These are phyloP conservation scores for Lasaia peninsularis DNA, from an alignment of 1,140 invertebrate species.

Conservation along the genomic window DNA sequence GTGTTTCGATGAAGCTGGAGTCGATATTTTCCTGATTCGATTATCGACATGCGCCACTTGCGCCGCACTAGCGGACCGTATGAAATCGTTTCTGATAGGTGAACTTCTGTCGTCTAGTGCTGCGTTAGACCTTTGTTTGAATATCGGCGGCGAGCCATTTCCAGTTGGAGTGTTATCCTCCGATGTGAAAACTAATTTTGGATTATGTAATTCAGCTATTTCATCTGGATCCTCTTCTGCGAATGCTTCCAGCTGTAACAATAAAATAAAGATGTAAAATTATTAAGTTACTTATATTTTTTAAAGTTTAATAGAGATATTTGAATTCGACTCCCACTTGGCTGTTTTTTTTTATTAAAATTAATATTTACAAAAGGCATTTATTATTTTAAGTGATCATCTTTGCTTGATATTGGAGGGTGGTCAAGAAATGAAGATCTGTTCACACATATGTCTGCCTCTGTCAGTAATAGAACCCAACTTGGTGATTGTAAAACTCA, in stretches of 20 bases:
- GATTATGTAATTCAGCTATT: constrained; percentile 34
- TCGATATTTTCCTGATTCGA: constrained; percentile 58
- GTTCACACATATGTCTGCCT: too few relatives aligned
- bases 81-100: constrained; percentile 55
- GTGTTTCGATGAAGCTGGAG: constrained; percentile 48
- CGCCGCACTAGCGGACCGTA: constrained; percentile 74
- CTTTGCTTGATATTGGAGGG: too few relatives aligned
- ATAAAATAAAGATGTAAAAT: neutral
- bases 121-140: constrained; percentile 43
- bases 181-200: constrained; percentile 49
- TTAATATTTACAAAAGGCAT: too few relatives aligned
- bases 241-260: constrained; percentile 56
- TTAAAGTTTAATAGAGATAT: neutral
- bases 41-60: constrained; percentile 60
- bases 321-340: too few relatives aligned
- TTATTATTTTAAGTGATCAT: too few relatives aligned
- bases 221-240: constrained; percentile 49
- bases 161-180: constrained; percentile 37
- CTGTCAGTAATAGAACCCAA: too few relatives aligned
- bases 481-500: too few relatives aligned
- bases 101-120: constrained; percentile 38
- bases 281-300: too few relatives aligned
- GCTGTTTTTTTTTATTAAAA: too few relatives aligned
- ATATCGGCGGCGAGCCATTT: constrained; percentile 55
- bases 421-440: too few relatives aligned